A percentile compares a stretch with the other conserved stretches of the same genome.
These are phyloP conservation scores for Pelecanoides urinatrix DNA, from an alignment of 2,113 vertebrate species.

Conservation along the genomic window DNA sequence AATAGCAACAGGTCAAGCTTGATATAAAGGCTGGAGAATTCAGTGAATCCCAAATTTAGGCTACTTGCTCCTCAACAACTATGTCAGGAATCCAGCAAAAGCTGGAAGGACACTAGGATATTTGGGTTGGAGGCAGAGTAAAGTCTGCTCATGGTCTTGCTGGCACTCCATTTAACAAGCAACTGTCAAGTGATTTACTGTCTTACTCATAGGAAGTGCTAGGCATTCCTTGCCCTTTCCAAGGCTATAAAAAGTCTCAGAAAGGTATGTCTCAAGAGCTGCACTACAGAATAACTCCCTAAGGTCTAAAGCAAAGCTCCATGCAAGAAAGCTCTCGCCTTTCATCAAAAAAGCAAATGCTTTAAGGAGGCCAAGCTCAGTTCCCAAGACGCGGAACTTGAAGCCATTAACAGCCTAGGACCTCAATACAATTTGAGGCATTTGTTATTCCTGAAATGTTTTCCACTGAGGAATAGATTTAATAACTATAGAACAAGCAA, in stretches of 20 bases:
- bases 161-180: background rate
- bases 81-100: background rate
- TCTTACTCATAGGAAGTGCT: background rate
- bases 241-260: background rate
- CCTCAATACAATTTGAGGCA: background rate
- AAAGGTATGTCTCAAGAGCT: background rate
- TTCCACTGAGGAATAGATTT: background rate
- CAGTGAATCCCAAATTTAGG: background rate
- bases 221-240: conserved; percentile 10
- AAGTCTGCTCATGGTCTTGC: background rate
- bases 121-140: background rate
- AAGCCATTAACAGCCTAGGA: background rate
- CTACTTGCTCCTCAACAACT: background rate
- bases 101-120: background rate
- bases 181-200: background rate
- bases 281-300: background rate
- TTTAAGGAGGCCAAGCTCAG: background rate
- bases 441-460: background rate
- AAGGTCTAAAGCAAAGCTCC: background rate
- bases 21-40: background rate
- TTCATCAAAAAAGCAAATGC: background rate
- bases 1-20: background rate
- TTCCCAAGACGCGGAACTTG: background rate
- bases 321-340: background rate
- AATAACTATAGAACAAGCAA: background rate